Evolutionary conservation across 2,113 vertebrate genomes (phyloP), one percentile per base, ranked within the genome.

Genomic region (Eupsittula cactorum): DNA sequence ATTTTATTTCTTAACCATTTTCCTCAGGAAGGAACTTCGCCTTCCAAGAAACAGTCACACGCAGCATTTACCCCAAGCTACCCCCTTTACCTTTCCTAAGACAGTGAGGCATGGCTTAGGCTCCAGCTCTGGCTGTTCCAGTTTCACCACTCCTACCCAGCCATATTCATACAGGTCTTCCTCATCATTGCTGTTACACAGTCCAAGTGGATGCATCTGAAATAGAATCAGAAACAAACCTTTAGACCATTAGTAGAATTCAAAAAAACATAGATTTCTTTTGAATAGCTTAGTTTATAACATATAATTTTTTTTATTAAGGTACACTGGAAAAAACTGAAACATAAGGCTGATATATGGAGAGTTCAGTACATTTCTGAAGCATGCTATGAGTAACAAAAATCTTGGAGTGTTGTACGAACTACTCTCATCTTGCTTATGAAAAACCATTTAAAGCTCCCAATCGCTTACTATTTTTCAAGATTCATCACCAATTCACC

Each of bases 91-190:
- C 99, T 99, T 99, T 97, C 99, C 99, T 82, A 99, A 97, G 62
- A 99, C 99, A 11, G 99, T 99, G 89, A 99, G 99, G 37, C 99
- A 99, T n/a, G 98, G 98, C 92, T 99, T 99, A 3, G 99, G 99
- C 96, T 99, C 99, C 98, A 99, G 44, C 94, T 99, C 99, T 0
- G 99, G 99, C 96, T 99, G 99, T 93, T 99, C 99, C 96, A 99
- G 97, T 96, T 99, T 99, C 96, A 99, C 99, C 97, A 99, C 99
- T n/a, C 99, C 99, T n/a, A 99, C 99, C 99, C 99, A 99, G 97
- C 99, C 99, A 2, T 99, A 99, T 86, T 99, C 99, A 28, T 99
- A 99, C 8, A 99, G 97, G 93, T 99, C 99, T 94, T 99, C 99
- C 84, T 99, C 99, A 21, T 99, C 99, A 13, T 99, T 99, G 96